These are phyloP conservation scores for Trisateles emortualis DNA, from an alignment of 2,888 invertebrate genomes.

Conservation along the genomic window DNA sequence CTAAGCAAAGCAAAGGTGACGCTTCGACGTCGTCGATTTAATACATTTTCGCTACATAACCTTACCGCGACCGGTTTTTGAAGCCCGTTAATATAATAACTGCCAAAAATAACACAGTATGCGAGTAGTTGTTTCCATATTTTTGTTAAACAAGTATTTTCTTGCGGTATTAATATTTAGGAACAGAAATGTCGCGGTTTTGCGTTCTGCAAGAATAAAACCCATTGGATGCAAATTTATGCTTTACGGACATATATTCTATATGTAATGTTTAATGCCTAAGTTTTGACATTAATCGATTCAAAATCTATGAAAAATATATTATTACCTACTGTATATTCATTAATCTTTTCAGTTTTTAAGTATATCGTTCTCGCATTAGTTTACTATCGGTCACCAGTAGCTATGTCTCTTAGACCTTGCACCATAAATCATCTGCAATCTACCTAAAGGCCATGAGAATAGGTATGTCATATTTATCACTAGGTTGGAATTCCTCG, in stretches of 20 bases:
- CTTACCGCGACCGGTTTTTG: slow-evolving; percentile 65
- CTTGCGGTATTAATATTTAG: slow-evolving; percentile 16
- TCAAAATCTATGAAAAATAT: too few relatives aligned
- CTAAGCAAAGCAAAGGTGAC: slow-evolving; percentile 47
- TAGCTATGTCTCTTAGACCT: too few relatives aligned
- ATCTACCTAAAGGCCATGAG: too few relatives aligned
- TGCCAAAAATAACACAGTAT: slow-evolving; percentile 61
- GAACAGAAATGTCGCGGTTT: slow-evolving; percentile 12
- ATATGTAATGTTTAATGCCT: too few relatives aligned
- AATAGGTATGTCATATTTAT: too few relatives aligned
- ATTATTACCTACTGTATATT: too few relatives aligned
- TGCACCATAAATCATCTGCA: too few relatives aligned
- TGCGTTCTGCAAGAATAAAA: slow-evolving; percentile 11
- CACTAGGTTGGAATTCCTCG: too few relatives aligned
- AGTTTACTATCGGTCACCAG: too few relatives aligned
- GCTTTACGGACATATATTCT: not conserved
- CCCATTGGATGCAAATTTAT: not conserved
- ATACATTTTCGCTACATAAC: slow-evolving; percentile 60
- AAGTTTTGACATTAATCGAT: too few relatives aligned
- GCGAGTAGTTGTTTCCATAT: slow-evolving; percentile 39
- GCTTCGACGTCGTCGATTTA: slow-evolving; percentile 28
- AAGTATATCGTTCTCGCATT: too few relatives aligned
- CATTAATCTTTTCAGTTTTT: too few relatives aligned
- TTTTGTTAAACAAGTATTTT: slow-evolving; percentile 35
- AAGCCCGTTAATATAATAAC: slow-evolving; percentile 59